Evolutionary conservation across 1,140 invertebrate genomes (phyloP), one percentile per base, ranked within the genome.

Genomic region (Oryzaephilus surinamensis): DNA sequence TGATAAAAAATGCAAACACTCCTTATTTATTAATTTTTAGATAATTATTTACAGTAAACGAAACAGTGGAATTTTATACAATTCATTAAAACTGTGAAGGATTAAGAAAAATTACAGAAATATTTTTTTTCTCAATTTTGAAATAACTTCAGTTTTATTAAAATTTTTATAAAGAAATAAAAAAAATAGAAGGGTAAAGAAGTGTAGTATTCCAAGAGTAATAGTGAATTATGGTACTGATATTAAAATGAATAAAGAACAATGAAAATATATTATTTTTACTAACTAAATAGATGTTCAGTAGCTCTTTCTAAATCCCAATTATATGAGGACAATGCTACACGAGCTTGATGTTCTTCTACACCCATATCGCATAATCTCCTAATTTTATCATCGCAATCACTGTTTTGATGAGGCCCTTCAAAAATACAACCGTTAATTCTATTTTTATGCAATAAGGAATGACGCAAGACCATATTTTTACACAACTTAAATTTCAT

Each of bases 221-320:
- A n/a, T n/a, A n/a, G n/a, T n/a, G n/a, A n/a, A n/a, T n/a, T n/a
- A n/a, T n/a, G n/a, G n/a, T n/a, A n/a, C n/a, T n/a, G n/a, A n/a
- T n/a, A n/a, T n/a, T 20, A 24, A 24, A 24, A 6, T n/a, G 11
- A 4, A 24, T 10, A 24, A 24, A 24, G 11, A 11, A 24, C 8
- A n/a, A 20, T 24, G 5, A 24, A 4, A 24, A 24, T 24, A 24
- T n/a, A 24, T n/a, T n/a, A 24, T 7, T 24, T 47, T 58, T 43
- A 73, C 77, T 89, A 91, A 78, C 83, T 86, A 65, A 92, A 92
- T 35, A 91, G 67, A 56, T 84, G 78, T 62, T 92, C 87, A 7
- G 86, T 90, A 27, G 88, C 87, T 55, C 79, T 69, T 65, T 89
- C 83, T 52, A 93, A 63, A 55, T 91, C 83, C 90, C 90, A 95